Conservation (phyloP, 1,140 invertebrate genomes). For the Bombus terrestris region DNA sequence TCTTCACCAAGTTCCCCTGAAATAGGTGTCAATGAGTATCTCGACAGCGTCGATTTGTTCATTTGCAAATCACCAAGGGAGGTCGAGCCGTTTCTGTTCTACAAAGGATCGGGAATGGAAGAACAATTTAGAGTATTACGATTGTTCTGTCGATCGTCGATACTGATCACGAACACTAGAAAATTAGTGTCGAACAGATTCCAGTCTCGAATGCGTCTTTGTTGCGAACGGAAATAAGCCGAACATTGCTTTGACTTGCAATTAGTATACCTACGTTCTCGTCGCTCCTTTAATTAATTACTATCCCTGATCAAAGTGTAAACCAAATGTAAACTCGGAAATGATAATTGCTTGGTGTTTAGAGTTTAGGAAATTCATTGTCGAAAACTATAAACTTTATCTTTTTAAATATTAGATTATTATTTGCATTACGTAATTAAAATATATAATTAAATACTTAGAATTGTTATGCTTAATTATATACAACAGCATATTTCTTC, state of each 20-base stretch:
- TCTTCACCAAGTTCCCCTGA: background rate
- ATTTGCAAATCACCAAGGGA: background rate
- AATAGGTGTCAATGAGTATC: background rate
- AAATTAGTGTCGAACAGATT: slow-evolving; percentile 39
- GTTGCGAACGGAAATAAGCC: background rate
- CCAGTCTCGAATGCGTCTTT: slow-evolving; percentile 14
- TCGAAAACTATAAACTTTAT: no score
- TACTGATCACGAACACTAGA: slow-evolving; percentile 20
- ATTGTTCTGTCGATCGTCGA: slow-evolving; percentile 28
- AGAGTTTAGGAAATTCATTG: no score
- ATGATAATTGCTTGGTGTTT: background rate
- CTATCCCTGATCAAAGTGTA: background rate
- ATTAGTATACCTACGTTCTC: slow-evolving; percentile 2
- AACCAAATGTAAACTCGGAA: background rate
- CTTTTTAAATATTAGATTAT: no score
- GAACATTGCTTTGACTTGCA: background rate
- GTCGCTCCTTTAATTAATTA: slow-evolving; percentile 10
- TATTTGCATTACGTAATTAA: no score
- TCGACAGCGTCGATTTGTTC: background rate
- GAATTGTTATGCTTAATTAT: background rate
- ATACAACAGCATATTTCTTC: background rate
- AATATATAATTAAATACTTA: no score
- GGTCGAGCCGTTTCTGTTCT: background rate
- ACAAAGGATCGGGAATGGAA: background rate
- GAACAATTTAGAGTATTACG: slow-evolving; percentile 19